phyloP scores from a whole-genome alignment of 2,888 invertebrate genomes.

The Anodontia alba region DNA sequence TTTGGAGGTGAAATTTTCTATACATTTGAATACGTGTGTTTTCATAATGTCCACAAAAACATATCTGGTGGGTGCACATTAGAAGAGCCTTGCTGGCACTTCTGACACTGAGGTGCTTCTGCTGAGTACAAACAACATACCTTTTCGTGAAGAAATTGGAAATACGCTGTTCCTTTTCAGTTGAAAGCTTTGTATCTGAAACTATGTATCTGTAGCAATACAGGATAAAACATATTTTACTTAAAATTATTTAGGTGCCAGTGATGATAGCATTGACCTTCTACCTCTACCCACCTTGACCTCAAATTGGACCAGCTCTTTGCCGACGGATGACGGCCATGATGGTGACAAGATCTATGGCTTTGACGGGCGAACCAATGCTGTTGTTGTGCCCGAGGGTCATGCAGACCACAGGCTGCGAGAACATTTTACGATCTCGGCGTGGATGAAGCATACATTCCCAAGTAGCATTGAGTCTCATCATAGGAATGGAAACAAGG shows the following conservation, averaged over 20 bases:
- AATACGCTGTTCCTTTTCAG: too few relatives aligned
- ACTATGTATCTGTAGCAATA: too few relatives aligned
- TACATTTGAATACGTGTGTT: too few relatives aligned
- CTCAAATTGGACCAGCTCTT: constrained; percentile 92
- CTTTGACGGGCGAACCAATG: constrained; percentile 96
- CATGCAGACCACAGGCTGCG: constrained; percentile 90
- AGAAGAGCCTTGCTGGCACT: too few relatives aligned
- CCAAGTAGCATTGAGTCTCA: constrained; percentile 84
- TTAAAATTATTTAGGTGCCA: constrained; percentile 87
- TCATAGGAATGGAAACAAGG: constrained; percentile 88
- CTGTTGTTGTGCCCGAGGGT: constrained; percentile 87
- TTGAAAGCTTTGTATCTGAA: too few relatives aligned
- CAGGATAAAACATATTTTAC: too few relatives aligned
- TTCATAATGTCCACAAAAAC: too few relatives aligned
- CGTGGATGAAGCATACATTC: constrained; percentile 96
- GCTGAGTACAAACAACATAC: too few relatives aligned
- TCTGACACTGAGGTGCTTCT: too few relatives aligned
- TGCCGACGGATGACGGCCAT: constrained; percentile 92
- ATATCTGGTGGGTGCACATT: too few relatives aligned
- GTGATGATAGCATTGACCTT: constrained; percentile 93
- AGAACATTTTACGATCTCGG: constrained; percentile 94
- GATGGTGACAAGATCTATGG: constrained; percentile 97
- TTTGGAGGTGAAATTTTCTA: too few relatives aligned
- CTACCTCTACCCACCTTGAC: constrained; percentile 92
- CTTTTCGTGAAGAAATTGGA: too few relatives aligned